A percentile compares a stretch with the other conserved stretches of the same genome.
Conservation (phyloP, 2,888 invertebrate genomes). For the Tyria jacobaeae region DNA sequence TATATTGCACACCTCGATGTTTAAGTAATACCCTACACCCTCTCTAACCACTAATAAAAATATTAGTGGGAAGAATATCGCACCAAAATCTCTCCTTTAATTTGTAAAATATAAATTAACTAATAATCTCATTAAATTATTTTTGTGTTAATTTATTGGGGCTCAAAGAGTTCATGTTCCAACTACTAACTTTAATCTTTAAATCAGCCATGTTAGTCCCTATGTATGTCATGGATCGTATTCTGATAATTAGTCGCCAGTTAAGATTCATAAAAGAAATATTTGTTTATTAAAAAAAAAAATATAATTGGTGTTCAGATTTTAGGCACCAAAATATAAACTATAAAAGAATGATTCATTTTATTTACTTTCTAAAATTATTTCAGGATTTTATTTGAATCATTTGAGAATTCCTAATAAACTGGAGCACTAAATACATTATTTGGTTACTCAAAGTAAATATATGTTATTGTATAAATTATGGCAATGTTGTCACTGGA, state of each 20-base stretch:
- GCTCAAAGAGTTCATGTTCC: slow-evolving; percentile 27
- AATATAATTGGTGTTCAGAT: background rate
- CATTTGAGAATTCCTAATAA: slow-evolving; percentile 11
- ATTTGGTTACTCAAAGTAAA: slow-evolving; percentile 34
- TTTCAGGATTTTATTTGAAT: background rate
- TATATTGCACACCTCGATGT: slow-evolving; percentile 31
- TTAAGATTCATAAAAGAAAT: too few relatives aligned
- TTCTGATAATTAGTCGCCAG: slow-evolving; percentile 27
- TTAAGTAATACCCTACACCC: slow-evolving; percentile 30
- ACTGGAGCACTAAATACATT: slow-evolving; percentile 24
- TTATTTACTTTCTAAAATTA: background rate
- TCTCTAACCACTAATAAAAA: slow-evolving; percentile 25
- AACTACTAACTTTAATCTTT: slow-evolving; percentile 27
- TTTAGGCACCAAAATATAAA: background rate
- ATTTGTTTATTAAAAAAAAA: too few relatives aligned
- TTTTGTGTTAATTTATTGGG: slow-evolving; percentile 43
- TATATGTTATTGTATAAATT: slow-evolving; percentile 42
- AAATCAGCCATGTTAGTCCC: slow-evolving; percentile 29
- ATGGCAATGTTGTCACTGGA: slow-evolving; percentile 50
- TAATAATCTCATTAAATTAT: slow-evolving; percentile 72
- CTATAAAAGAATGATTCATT: background rate
- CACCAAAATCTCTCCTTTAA: slow-evolving; percentile 49
- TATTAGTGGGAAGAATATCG: slow-evolving; percentile 25
- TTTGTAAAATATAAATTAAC: slow-evolving; percentile 67
- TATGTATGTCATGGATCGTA: slow-evolving; percentile 28